These are phyloP conservation scores for Synanthedon andrenaeformis DNA, from an alignment of 2,888 invertebrate species.

Conservation along the genomic window DNA sequence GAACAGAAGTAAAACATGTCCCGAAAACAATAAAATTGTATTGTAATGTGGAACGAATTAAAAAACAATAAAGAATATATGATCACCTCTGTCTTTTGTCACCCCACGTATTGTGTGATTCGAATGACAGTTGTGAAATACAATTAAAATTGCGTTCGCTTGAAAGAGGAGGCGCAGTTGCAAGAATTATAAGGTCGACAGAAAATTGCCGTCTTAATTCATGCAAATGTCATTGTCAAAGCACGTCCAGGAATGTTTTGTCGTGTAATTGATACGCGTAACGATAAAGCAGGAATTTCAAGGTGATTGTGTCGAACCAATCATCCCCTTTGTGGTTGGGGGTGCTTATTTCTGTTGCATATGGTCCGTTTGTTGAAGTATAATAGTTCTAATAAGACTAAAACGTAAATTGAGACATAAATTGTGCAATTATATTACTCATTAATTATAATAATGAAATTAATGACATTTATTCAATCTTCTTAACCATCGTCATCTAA, in stretches of 20 bases:
- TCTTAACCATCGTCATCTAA: no score
- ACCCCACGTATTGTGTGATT: not conserved
- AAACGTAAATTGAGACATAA: no score
- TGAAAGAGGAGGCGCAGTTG: conserved; percentile 11
- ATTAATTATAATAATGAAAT: no score
- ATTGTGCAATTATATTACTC: no score
- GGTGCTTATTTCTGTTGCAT: not conserved
- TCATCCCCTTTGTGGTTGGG: not conserved
- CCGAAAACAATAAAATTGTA: no score
- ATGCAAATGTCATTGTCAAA: not conserved
- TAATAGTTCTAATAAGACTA: no score
- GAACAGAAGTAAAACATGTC: no score
- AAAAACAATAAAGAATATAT: not conserved
- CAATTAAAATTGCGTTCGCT: conserved; percentile 16
- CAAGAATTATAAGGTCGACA: conserved; percentile 11
- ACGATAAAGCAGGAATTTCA: not conserved
- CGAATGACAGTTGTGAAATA: conserved; percentile 6
- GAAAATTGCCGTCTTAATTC: conserved; percentile 7
- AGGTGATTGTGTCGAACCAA: not conserved
- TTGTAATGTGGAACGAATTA: no score
- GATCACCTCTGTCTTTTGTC: not conserved
- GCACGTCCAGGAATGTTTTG: not conserved
- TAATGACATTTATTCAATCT: no score
- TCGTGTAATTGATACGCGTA: not conserved
- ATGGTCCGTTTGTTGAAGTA: not conserved